Conservation (phyloP, 2,113 vertebrate genomes). For the Tiliqua scincoides region DNA sequence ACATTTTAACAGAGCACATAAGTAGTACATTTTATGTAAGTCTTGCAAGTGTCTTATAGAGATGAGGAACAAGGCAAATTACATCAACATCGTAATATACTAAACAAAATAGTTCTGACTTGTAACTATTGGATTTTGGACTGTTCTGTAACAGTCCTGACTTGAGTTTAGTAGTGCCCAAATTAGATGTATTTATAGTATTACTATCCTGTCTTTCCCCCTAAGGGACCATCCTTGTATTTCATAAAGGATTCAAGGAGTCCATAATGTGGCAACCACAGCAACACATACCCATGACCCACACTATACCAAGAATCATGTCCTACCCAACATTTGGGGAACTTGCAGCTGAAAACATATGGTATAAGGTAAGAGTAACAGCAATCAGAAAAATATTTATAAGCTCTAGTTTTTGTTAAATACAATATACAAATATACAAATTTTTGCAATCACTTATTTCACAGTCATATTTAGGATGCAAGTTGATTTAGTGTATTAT, state of each 20-base stretch:
- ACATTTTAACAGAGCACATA: neutral
- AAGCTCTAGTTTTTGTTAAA: neutral
- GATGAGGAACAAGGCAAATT: neutral
- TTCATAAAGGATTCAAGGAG: neutral
- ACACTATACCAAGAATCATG: neutral
- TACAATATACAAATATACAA: no score
- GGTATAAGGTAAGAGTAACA: neutral
- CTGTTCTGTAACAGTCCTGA: no score
- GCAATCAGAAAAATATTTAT: no score
- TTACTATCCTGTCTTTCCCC: no score
- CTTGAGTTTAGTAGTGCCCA: no score
- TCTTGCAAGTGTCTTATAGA: no score
- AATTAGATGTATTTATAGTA: no score
- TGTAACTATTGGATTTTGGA: no score
- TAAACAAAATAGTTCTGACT: neutral
- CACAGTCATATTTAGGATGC: neutral
- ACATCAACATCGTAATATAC: neutral
- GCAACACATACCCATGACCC: neutral
- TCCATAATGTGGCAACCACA: neutral
- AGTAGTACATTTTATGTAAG: no score
- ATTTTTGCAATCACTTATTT: no score
- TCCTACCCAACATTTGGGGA: neutral
- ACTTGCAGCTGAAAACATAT: neutral
- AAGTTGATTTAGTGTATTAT: neutral
- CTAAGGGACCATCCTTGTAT: neutral